Percentiles rank a stretch among this genome's conserved stretches.
Conservation (phyloP, 2,797 vertebrate species). For the Microhierax caerulescens region DNA sequence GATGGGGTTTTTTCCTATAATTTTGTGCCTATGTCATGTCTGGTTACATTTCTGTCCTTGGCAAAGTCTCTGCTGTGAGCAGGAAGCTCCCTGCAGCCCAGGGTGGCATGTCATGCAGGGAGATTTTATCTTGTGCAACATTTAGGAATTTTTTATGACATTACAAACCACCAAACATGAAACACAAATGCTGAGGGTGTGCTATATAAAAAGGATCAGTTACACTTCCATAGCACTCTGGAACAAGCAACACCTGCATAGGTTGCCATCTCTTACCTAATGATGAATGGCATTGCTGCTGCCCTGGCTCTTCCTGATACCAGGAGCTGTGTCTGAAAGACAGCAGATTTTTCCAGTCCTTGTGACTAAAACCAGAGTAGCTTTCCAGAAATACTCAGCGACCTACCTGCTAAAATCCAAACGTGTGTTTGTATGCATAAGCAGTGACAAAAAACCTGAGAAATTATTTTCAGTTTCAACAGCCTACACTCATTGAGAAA, state of each 20-base stretch:
- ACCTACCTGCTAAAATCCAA: not conserved
- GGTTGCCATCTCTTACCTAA: not conserved
- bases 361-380: not conserved
- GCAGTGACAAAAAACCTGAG: not conserved
- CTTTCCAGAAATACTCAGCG: not conserved
- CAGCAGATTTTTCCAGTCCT: not conserved
- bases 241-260: not conserved
- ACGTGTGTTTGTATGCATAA: not conserved
- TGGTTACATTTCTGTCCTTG: not conserved
- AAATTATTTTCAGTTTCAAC: not conserved
- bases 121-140: not conserved
- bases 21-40: no score
- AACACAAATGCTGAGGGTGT: not conserved
- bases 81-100: not conserved
- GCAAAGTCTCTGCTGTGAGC: not conserved
- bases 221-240: not conserved
- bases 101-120: not conserved
- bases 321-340: not conserved
- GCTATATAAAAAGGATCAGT: not conserved
- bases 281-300: not conserved
- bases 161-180: not conserved
- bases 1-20: not conserved
- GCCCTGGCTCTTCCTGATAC: not conserved
- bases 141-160: not conserved
- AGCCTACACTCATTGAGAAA: not conserved